Conservation (phyloP, 2,113 vertebrate species). For the Rhombomys opimus region DNA sequence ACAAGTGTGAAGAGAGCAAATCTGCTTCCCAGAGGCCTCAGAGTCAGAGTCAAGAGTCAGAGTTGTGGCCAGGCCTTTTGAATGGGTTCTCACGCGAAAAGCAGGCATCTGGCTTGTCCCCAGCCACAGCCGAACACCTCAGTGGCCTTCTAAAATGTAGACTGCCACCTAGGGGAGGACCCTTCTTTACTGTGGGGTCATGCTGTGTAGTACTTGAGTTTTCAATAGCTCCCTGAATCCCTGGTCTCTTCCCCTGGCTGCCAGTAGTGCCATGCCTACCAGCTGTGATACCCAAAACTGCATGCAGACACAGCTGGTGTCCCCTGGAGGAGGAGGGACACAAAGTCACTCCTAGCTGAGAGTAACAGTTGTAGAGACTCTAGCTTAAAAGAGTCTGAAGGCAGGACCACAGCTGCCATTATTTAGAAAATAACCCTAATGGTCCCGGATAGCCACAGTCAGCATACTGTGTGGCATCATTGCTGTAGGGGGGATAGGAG, state of each 20-base stretch:
- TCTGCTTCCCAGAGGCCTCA: neutral
- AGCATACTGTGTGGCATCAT: rapidly evolving
- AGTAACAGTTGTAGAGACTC: neutral
- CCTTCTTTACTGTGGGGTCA: rapidly evolving
- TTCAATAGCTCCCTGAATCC: neutral
- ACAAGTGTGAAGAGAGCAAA: neutral
- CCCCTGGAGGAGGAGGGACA: neutral
- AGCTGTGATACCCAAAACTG: neutral
- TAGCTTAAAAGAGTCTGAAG: neutral
- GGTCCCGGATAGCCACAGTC: neutral
- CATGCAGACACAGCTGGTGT: neutral
- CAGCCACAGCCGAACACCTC: rapidly evolving
- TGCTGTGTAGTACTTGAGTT: rapidly evolving
- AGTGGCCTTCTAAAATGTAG: neutral
- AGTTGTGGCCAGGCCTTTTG: rapidly evolving
- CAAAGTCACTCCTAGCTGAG: neutral
- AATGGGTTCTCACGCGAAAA: rapidly evolving
- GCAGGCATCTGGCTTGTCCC: neutral
- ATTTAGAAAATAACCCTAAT: neutral
- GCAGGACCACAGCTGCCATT: neutral
- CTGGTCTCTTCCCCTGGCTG: neutral
- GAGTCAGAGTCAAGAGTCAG: rapidly evolving
- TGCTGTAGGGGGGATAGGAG: rapidly evolving
- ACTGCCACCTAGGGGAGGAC: no score
- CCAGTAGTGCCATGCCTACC: neutral